Conservation (phyloP, 2,113 vertebrate species). For the Antechinus stuartii region DNA sequence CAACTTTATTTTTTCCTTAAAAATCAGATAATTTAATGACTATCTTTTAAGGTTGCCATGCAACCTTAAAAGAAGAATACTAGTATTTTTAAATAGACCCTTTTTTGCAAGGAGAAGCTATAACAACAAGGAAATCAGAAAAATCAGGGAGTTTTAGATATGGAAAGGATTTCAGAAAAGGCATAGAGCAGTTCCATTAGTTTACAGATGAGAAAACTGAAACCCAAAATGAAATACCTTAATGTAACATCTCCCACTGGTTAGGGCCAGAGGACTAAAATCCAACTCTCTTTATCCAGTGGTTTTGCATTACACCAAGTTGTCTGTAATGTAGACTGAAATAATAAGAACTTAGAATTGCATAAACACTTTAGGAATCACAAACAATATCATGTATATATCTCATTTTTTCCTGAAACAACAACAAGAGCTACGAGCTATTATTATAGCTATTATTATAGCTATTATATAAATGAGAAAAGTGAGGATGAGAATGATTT, state of each 20-base stretch:
- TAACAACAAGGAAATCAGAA: constrained; percentile 50
- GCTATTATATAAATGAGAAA: background rate
- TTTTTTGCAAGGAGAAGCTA: background rate
- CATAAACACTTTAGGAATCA: background rate
- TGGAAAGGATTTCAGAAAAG: background rate
- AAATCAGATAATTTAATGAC: background rate
- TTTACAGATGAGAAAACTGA: constrained; percentile 8
- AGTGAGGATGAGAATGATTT: background rate
- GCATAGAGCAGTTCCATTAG: background rate
- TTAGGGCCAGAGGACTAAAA: background rate
- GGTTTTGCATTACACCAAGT: background rate
- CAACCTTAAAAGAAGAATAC: background rate
- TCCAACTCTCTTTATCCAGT: background rate
- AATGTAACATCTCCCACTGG: background rate
- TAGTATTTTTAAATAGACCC: background rate
- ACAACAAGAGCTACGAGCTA: background rate
- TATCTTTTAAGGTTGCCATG: background rate
- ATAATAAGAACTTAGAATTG: background rate
- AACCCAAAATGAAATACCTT: background rate
- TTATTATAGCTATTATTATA: background rate
- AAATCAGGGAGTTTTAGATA: constrained; percentile 19
- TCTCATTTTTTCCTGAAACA: background rate
- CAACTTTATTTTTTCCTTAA: background rate
- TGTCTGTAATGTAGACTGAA: background rate
- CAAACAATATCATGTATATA: background rate